A percentile compares a stretch with the other conserved stretches of the same genome.
phyloP scores from a whole-genome alignment of 2,888 invertebrate genomes.

The Cacoxenus indagator region DNA sequence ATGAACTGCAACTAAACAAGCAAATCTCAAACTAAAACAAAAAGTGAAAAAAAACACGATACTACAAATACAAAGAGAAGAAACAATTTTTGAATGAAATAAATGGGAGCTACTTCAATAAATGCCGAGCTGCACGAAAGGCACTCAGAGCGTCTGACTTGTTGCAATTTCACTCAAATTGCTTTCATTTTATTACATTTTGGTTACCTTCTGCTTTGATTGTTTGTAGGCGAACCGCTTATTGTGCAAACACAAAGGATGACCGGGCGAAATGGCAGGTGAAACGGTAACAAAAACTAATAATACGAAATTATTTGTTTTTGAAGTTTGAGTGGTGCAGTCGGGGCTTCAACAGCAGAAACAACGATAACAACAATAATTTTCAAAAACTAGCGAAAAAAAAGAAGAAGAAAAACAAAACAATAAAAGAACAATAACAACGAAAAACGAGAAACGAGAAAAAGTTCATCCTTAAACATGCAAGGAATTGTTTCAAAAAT shows the following conservation, averaged over 20 bases:
- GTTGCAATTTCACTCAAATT: constrained; percentile 47
- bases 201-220: neutral
- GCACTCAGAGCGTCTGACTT: constrained; percentile 45
- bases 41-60: constrained; percentile 17
- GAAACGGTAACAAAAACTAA: constrained; percentile 40
- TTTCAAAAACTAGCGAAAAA: no score
- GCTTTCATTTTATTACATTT: constrained; percentile 47
- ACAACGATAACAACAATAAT: no score
- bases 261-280: constrained; percentile 33
- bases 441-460: neutral
- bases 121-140: constrained; percentile 27
- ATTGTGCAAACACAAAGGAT: neutral
- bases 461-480: constrained; percentile 10
- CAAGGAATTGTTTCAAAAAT: constrained; percentile 9
- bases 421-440: neutral
- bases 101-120: constrained; percentile 14
- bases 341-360: neutral
- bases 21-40: neutral
- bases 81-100: neutral
- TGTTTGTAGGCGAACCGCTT: neutral
- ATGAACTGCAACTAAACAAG: no score
- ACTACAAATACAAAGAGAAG: neutral
- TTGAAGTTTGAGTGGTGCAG: constrained; percentile 7
- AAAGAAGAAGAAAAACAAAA: neutral
- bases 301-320: constrained; percentile 36